A percentile compares a stretch with the other conserved stretches of the same genome.
Conservation (phyloP, 2,888 invertebrate species). For the Morpho helenor region DNA sequence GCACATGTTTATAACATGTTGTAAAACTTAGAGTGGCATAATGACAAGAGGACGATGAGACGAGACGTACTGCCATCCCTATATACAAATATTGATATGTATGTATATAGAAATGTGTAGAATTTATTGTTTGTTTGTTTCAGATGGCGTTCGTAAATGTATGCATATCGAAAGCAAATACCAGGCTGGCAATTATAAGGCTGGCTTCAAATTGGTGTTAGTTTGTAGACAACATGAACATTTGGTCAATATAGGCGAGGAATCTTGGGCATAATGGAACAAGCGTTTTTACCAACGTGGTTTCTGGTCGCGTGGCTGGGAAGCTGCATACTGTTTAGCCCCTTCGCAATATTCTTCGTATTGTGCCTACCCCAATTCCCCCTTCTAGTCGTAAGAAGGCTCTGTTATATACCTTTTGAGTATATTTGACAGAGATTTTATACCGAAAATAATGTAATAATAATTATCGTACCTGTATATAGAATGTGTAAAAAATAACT, state of each 20-base stretch:
- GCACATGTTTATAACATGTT: too few relatives aligned
- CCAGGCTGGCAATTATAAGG: slow-evolving; percentile 24
- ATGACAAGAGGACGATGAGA: too few relatives aligned
- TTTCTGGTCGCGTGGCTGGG: slow-evolving; percentile 81
- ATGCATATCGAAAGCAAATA: slow-evolving; percentile 43
- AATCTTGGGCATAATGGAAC: slow-evolving; percentile 58
- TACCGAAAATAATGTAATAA: slow-evolving; percentile 2
- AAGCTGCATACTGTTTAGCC: slow-evolving; percentile 82
- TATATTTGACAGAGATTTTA: slow-evolving; percentile 65
- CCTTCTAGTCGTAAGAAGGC: slow-evolving; percentile 81
- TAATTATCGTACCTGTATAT: slow-evolving; percentile 1
- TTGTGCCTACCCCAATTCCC: slow-evolving; percentile 85
- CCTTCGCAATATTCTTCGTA: slow-evolving; percentile 82
- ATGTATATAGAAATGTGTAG: not conserved
- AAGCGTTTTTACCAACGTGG: slow-evolving; percentile 75
- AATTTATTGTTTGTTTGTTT: slow-evolving; percentile 35
- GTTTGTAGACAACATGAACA: slow-evolving; percentile 43
- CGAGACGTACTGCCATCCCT: too few relatives aligned
- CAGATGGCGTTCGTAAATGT: slow-evolving; percentile 72
- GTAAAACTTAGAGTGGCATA: too few relatives aligned
- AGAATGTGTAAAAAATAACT: slow-evolving; percentile 26
- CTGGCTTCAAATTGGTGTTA: slow-evolving; percentile 25
- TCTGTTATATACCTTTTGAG: slow-evolving; percentile 83
- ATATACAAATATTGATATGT: too few relatives aligned
- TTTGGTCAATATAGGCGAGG: slow-evolving; percentile 35